Evolutionary conservation across 2,888 invertebrate genomes (phyloP), one percentile per base, ranked within the genome.

Genomic region (Nephrotoma appendiculata): DNA sequence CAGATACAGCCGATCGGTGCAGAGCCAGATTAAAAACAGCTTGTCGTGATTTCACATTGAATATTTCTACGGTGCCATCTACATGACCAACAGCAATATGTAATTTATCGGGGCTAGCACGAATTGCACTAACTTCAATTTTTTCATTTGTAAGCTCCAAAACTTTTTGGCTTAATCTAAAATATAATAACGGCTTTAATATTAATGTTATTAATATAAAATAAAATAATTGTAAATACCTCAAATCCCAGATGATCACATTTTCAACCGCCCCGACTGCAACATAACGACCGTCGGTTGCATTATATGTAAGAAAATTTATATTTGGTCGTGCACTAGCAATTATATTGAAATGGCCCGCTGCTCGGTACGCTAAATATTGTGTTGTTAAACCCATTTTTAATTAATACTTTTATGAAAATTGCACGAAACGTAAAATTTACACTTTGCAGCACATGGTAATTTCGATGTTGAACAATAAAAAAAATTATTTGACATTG

Each of bases 221-320:
- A 41, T 44, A 88, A 83, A 83, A 86, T 44, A 48, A 86, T 7
- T 87, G 12, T 83, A 19, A 15, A 86, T n/a, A 94, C 90, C 96
- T 94, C 90, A 98, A 93, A 92, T 99, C 99, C 98, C 98, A 99
- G 89, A 99, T 94, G 89, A 96, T 94, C 87, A 98, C 96, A 93
- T 98, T 96, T 93, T 99, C 98, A 90, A 97, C 97, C 7, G 97
- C 98, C 86, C 97, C 98, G n/a, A 96, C 96, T 83, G 98, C 98
- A 86, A 97, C 94, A 91, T 95, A 98, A 90, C 97, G 94, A 83
- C 97, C 97, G 90, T 95, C 95, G 88, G 95, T 94, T 86, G 95
- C 95, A 89, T 96, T 94, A 87, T 96, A 92, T 57, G 96, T 94
- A 1, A 98, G 94, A 91, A 97, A 97, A 87, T 94, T 93, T 45